phyloP scores from a whole-genome alignment of 2,888 invertebrate species.

The Periphyllus acericola region DNA sequence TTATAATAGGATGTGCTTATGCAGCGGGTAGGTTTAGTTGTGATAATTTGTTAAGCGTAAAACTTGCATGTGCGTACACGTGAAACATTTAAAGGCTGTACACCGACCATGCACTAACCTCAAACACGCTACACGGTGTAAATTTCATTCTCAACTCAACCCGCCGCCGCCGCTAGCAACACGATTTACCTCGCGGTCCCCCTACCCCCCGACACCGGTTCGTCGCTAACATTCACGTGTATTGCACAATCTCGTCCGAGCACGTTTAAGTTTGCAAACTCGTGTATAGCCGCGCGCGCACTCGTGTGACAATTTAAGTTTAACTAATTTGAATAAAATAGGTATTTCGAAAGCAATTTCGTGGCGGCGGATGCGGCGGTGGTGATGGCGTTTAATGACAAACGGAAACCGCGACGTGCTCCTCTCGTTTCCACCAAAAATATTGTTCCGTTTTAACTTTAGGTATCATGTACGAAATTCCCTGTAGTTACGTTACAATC shows the following conservation, averaged over 20 bases:
- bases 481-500: neutral
- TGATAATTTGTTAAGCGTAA: neutral
- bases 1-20: no score
- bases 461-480: neutral
- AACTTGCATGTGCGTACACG: neutral
- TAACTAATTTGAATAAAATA: neutral
- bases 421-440: neutral
- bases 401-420: neutral
- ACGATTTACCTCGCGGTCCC: neutral
- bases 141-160: neutral
- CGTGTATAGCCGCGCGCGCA: neutral
- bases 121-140: neutral
- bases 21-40: neutral
- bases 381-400: neutral
- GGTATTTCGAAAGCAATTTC: neutral
- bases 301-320: neutral
- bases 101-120: neutral
- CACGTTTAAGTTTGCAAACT: conserved; percentile 1
- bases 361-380: no score
- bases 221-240: neutral
- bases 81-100: neutral
- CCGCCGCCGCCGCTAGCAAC: no score
- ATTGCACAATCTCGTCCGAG: neutral
- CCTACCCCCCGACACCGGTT: no score
- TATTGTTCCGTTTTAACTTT: neutral